Conservation (phyloP, 2,888 invertebrate genomes). For the Cistogaster globosa region DNA sequence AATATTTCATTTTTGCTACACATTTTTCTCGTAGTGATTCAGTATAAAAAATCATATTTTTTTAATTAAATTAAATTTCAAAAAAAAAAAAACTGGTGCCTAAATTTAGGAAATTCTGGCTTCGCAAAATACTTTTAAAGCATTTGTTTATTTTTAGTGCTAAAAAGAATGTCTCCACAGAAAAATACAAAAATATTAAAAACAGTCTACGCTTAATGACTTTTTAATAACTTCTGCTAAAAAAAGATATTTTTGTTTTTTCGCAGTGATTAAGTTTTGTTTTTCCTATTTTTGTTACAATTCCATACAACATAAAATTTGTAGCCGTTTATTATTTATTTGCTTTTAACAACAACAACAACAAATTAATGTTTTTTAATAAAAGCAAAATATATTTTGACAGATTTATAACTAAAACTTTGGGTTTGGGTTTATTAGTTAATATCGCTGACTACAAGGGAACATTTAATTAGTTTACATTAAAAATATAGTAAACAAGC, state of each 20-base stretch:
- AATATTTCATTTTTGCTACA: background rate
- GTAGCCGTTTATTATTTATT: slow-evolving; percentile 48
- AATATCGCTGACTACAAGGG: background rate
- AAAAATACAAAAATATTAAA: background rate
- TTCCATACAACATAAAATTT: background rate
- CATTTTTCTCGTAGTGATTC: background rate
- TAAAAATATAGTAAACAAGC: background rate
- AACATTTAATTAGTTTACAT: slow-evolving; percentile 18
- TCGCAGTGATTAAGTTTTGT: background rate
- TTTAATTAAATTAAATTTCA: no score
- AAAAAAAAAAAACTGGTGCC: no score
- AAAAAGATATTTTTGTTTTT: slow-evolving; percentile 11
- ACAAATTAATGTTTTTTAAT: slow-evolving; percentile 17
- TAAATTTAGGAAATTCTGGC: no score
- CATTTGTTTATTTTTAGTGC: no score
- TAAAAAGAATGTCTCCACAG: background rate
- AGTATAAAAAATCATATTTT: no score
- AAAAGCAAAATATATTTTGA: slow-evolving; percentile 38
- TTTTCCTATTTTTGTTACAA: background rate
- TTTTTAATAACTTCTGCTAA: slow-evolving; percentile 60
- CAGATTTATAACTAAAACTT: slow-evolving; percentile 48
- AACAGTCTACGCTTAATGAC: slow-evolving; percentile 40
- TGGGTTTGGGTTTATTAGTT: slow-evolving; percentile 34
- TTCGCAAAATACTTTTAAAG: no score
- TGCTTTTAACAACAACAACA: background rate